Base-by-base conservation (phyloP, 2,797 vertebrate genomes). In the Manis crassicaudata region DNA sequence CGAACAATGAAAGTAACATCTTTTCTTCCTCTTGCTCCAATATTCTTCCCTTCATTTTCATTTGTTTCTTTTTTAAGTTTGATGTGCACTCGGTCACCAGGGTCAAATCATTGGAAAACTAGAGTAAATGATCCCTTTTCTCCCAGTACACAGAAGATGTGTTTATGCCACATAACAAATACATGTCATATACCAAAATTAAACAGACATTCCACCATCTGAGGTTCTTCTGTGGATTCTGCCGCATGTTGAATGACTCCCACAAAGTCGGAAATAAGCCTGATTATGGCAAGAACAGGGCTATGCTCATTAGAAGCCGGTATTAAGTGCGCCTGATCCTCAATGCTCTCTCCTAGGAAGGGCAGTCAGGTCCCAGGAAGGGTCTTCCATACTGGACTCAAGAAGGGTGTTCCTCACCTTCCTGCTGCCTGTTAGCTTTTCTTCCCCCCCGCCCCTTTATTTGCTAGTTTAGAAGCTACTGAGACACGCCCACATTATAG, bases 381-480 rank as follows among this genome's bases (percentile, higher is more conserved):
- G 18, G 67, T 40, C 16, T 82, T 81, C 72, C 27, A 68, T 29
- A 35, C 18, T 23, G 18, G 25, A 40, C 52, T 14, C 83, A 83
- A 68, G 29, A 79, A 84, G 63, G 0, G 2, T 58, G 25, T 23
- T 27, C 13, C 81, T 32, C 54, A 7, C 43, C 67, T 93, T 77
- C 43, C 27, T 68, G 58, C 40, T 62, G 27, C 54, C 32, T 52
- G 10, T 35, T 75, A 52, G 20, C 4, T 82, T 32, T 27, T 32
- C 56, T 50, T 54, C 11, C 32, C 35, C 27, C 35, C 35, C n/a
- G n/a, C 35, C 27, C 40, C 50, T 92, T 84, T 35, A 76, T 63
- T 89, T 94, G 35, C 56, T 82, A 46, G 25, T 70, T 94, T 92
- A 85, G 80, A 92, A 76, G 68, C 43, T 60, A 21, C 27, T 60